Percentiles rank a stretch among this genome's conserved stretches.
Evolutionary conservation across 2,797 vertebrate species (phyloP).

Genomic region (Sciaenops ocellatus): DNA sequence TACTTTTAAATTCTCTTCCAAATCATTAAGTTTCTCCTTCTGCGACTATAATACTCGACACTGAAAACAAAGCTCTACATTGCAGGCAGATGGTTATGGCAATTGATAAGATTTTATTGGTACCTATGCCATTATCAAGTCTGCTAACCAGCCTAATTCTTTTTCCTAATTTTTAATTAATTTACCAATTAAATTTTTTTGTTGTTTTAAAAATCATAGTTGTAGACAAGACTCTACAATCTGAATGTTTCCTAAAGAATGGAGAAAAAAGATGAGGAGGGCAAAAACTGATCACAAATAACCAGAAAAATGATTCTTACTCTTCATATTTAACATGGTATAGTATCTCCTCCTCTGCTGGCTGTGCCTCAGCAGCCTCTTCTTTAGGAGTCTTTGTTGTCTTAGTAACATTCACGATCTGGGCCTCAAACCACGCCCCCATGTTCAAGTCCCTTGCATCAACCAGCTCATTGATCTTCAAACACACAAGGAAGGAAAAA

Average conservation of each 20-base stretch:
- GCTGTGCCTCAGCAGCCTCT: slow-evolving; percentile 42
- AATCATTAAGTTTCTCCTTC: background rate
- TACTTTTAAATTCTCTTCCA: background rate
- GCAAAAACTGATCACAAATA: accelerated
- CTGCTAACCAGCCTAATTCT: no score
- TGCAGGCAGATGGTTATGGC: background rate
- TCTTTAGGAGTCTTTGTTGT: slow-evolving; percentile 66
- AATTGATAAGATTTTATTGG: background rate
- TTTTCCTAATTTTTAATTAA: no score
- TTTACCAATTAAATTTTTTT: no score
- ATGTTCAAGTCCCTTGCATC: slow-evolving; percentile 95
- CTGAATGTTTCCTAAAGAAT: no score
- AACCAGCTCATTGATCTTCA: slow-evolving; percentile 92
- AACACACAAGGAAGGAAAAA: background rate
- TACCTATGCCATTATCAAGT: no score
- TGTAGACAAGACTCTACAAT: no score
- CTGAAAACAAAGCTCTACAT: background rate
- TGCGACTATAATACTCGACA: background rate
- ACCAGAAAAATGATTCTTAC: slow-evolving; percentile 81
- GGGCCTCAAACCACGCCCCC: slow-evolving; percentile 98
- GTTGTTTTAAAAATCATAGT: no score
- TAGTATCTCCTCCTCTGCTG: slow-evolving; percentile 83
- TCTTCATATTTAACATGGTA: slow-evolving; percentile 98
- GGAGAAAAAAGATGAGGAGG: no score
- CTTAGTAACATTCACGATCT: slow-evolving; percentile 90